These are phyloP conservation scores for Manis pentadactyla DNA, from an alignment of 2,797 vertebrate genomes.

Conservation along the genomic window DNA sequence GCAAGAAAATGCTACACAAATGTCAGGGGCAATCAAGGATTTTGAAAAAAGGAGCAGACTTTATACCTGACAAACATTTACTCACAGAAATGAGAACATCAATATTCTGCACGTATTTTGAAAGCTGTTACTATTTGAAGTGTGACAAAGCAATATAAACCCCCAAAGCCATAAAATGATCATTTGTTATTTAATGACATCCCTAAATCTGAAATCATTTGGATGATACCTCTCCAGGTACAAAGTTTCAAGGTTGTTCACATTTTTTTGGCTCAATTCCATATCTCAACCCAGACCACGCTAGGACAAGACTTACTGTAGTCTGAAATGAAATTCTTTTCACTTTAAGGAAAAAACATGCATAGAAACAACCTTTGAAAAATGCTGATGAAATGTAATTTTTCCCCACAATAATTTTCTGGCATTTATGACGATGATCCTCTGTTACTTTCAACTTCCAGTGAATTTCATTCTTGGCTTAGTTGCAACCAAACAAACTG, in stretches of 20 bases:
- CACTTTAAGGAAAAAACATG: conserved; percentile 60
- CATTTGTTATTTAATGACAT: neutral
- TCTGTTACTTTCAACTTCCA: conserved; percentile 79
- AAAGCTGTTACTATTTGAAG: neutral
- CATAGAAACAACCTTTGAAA: conserved; percentile 76
- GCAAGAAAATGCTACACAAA: neutral
- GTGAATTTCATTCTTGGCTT: conserved; percentile 80
- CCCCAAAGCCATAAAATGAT: neutral
- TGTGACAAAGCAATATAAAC: neutral
- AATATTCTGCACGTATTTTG: conserved; percentile 9
- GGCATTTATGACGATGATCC: conserved; percentile 78
- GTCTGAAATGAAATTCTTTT: conserved; percentile 74
- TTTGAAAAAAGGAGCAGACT: neutral
- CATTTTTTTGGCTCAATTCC: neutral
- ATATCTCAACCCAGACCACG: neutral
- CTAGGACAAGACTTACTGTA: conserved; percentile 5
- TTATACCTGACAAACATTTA: neutral
- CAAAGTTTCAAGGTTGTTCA: neutral
- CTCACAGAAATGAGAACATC: neutral
- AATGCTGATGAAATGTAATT: conserved; percentile 80
- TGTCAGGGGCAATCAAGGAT: neutral
- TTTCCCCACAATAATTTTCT: conserved; percentile 77
- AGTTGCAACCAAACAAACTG: conserved; percentile 66
- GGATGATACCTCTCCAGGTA: neutral
- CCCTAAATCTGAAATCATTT: neutral